Evolutionary conservation across 2,797 vertebrate genomes (phyloP), one percentile per base, ranked within the genome.

Genomic region (Rhabdomys pumilio): DNA sequence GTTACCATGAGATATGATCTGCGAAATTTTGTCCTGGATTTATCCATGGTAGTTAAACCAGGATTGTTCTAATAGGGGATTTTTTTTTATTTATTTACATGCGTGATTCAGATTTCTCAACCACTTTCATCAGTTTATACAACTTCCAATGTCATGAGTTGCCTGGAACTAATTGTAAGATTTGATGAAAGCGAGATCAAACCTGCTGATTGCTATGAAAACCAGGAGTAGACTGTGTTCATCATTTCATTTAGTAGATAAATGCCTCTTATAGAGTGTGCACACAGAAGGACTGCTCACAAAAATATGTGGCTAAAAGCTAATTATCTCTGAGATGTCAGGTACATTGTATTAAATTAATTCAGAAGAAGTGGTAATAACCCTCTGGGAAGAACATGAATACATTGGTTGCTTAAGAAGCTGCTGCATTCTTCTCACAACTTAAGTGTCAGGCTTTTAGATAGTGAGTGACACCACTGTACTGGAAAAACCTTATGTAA

Each of bases 291-390:
- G 2, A 0, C 7, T 83, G 11, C 31, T 92, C 17, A 85, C 57
- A 34, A 72, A 94, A 95, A 67, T 26, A 17, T 76, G 41, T 59
- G 53, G 38, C 79, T 89, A 79, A 90, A n/a, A 26, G 34, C 41
- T 89, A 90, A 92, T 90, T 63, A 50, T 80, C 38, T 88, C 29
- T 90, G 53, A 94, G 73, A 53, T 82, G 12, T 75, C 6, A 61
- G 31, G 84, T 72, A 72, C 26, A 9, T 38, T 89, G 50, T 93
- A 91, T 67, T 34, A 67, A 59, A n/a, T 31, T 77, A 80, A 87
- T 29, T n/a, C 19, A 50, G 57, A 88, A 63, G 50, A 89, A 82
- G 3, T 13, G 22, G 31, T 81, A 26, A 65, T 92, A 55, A 63
- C 31, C 88, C 29, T 82, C 61, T 38, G 38, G 22, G 61, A 90